Percentiles rank a stretch among this genome's conserved stretches.
Conservation (phyloP, 2,888 invertebrate genomes). For the Labia minor region DNA sequence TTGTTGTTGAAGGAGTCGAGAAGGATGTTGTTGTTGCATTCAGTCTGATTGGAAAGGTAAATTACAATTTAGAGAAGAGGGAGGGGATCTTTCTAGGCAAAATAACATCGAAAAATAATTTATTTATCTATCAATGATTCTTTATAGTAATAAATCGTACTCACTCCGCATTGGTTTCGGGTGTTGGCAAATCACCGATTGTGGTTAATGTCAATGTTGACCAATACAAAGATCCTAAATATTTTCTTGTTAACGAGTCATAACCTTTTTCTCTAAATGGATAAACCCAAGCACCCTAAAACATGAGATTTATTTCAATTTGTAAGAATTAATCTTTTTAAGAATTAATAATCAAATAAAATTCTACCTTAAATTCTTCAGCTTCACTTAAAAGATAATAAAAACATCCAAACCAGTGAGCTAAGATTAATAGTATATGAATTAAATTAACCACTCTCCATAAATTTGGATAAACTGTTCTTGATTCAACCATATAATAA, state of each 20-base stretch:
- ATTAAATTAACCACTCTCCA: conserved; percentile 92
- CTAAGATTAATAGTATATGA: conserved; percentile 85
- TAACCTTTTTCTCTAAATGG: conserved; percentile 80
- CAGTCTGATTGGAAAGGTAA: conserved; percentile 16
- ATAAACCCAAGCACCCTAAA: conserved; percentile 78
- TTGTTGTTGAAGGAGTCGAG: conserved; percentile 26
- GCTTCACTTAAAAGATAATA: conserved; percentile 88
- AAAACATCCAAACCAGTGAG: conserved; percentile 97
- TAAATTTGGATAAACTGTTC: conserved; percentile 91
- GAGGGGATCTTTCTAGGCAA: not conserved
- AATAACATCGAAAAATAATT: not conserved
- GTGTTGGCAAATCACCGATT: conserved; percentile 90
- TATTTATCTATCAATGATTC: not conserved
- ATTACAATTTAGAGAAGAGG: conserved; percentile 9
- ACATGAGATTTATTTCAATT: not conserved
- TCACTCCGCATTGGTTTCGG: conserved; percentile 94
- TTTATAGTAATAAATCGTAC: conserved; percentile 39
- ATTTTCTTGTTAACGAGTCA: conserved; percentile 81
- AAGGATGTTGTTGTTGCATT: not conserved
- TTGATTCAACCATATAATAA: conserved; percentile 92
- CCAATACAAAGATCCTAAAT: conserved; percentile 92
- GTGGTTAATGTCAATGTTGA: conserved; percentile 91
- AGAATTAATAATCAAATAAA: not conserved
- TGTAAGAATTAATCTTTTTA: not conserved
- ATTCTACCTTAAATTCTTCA: conserved; percentile 62